Conservation (phyloP, 2,888 invertebrate species). For the Sericinus montela region DNA sequence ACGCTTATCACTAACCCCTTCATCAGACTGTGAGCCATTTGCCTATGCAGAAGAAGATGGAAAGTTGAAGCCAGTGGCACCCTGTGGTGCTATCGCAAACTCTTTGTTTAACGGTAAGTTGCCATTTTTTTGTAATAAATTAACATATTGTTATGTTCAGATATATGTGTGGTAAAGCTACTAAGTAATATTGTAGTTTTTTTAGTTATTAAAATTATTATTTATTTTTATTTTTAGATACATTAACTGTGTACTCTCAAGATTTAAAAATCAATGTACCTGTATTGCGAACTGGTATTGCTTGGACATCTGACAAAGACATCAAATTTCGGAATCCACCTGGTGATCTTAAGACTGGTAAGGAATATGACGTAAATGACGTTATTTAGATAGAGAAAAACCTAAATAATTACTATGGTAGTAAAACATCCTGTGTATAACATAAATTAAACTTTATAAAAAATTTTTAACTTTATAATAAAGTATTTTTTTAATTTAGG, state of each 20-base stretch:
- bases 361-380: no score
- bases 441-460: no score
- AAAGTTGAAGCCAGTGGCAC: constrained; percentile 85
- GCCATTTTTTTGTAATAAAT: not conserved
- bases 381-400: no score
- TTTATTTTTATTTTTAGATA: constrained; percentile 46
- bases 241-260: constrained; percentile 52
- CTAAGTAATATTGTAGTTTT: no score
- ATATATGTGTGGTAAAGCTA: no score
- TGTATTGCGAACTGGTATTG: constrained; percentile 91
- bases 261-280: constrained; percentile 71
- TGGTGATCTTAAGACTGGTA: constrained; percentile 52
- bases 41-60: constrained; percentile 73
- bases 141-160: not conserved
- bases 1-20: constrained; percentile 80
- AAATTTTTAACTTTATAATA: no score
- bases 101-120: constrained; percentile 95
- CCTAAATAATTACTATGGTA: no score
- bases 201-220: not conserved
- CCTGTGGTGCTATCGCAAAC: constrained; percentile 99
- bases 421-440: no score
- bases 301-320: constrained; percentile 97
- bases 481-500: no score
- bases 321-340: constrained; percentile 96
- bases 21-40: constrained; percentile 92